These are phyloP conservation scores for Nannobrachium achirus DNA, from an alignment of 2,113 vertebrate genomes.

Conservation along the genomic window DNA sequence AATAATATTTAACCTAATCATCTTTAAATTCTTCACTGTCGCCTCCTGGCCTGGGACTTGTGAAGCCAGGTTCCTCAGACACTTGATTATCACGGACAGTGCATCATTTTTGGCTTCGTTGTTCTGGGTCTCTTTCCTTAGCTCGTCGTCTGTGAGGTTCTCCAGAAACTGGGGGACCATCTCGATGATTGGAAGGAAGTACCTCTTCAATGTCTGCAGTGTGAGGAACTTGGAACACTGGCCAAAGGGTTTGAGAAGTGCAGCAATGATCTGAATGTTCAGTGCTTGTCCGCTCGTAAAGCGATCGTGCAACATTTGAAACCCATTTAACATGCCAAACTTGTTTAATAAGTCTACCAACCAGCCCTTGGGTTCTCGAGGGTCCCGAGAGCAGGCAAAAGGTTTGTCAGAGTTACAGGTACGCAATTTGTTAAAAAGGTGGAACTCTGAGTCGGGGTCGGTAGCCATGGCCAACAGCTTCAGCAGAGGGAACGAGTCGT, in stretches of 20 bases:
- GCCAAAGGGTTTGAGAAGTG: constrained; percentile 99
- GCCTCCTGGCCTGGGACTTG: constrained; percentile 98
- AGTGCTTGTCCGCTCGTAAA: constrained; percentile 98
- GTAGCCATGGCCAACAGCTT: constrained; percentile 99
- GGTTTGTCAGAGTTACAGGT: constrained; percentile 98
- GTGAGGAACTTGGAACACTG: constrained; percentile 99
- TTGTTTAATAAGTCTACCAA: constrained; percentile 99
- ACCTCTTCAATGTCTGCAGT: constrained; percentile 98
- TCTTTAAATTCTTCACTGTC: constrained; percentile 99
- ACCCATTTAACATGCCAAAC: constrained; percentile 98
- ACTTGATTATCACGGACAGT: constrained; percentile 99
- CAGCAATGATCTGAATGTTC: constrained; percentile 99
- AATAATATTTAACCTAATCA: constrained; percentile 99
- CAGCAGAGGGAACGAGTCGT: constrained; percentile 99
- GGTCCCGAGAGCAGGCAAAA: constrained; percentile 95
- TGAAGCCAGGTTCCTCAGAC: constrained; percentile 98
- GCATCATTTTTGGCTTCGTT: constrained; percentile 99
- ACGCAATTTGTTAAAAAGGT: constrained; percentile 98
- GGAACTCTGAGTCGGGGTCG: constrained; percentile 99
- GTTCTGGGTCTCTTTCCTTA: constrained; percentile 99
- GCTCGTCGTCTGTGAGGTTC: constrained; percentile 98
- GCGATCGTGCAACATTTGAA: constrained; percentile 98
- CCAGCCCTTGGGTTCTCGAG: constrained; percentile 98
- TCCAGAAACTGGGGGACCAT: constrained; percentile 99
- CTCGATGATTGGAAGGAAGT: constrained; percentile 98